Evolutionary conservation across 2,797 vertebrate species (phyloP).

Genomic region (Alfaro cultratus): DNA sequence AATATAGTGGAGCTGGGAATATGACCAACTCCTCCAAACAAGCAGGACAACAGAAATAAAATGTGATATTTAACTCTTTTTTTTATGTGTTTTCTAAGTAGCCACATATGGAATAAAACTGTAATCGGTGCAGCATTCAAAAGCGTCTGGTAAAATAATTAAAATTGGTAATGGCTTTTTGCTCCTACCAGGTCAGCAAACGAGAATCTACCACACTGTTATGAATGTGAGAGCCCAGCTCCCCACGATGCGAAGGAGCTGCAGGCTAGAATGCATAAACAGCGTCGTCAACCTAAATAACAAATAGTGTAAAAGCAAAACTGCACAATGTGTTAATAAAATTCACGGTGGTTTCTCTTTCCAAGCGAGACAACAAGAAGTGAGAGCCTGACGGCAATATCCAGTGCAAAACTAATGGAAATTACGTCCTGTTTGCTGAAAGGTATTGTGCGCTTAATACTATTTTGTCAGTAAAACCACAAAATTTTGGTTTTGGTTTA

Average conservation of each 20-base stretch:
- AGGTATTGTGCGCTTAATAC: background rate
- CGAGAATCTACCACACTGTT: constrained; percentile 33
- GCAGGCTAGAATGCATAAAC: constrained; percentile 21
- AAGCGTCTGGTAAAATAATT: constrained; percentile 49
- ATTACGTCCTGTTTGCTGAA: constrained; percentile 22
- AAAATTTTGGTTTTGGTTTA: too few relatives aligned
- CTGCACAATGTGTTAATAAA: constrained; percentile 1
- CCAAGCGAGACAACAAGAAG: constrained; percentile 13
- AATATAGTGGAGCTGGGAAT: background rate
- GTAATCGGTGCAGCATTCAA: constrained; percentile 25
- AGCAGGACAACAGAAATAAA: constrained; percentile 2
- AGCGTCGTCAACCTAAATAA: constrained; percentile 26
- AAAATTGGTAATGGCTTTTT: constrained; percentile 42
- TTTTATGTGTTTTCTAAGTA: constrained; percentile 23
- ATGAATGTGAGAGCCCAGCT: constrained; percentile 32
- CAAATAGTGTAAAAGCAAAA: constrained; percentile 13
- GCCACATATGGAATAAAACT: constrained; percentile 25
- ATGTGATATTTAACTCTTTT: constrained; percentile 11
- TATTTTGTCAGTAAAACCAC: background rate
- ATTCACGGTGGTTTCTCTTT: constrained; percentile 13
- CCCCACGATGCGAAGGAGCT: constrained; percentile 25
- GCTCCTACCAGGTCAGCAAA: constrained; percentile 38
- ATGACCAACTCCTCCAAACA: constrained; percentile 23
- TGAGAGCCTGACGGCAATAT: constrained; percentile 34
- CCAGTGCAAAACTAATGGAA: constrained; percentile 47